phyloP scores from a whole-genome alignment of 1,140 invertebrate genomes.

The Solen grandis region DNA sequence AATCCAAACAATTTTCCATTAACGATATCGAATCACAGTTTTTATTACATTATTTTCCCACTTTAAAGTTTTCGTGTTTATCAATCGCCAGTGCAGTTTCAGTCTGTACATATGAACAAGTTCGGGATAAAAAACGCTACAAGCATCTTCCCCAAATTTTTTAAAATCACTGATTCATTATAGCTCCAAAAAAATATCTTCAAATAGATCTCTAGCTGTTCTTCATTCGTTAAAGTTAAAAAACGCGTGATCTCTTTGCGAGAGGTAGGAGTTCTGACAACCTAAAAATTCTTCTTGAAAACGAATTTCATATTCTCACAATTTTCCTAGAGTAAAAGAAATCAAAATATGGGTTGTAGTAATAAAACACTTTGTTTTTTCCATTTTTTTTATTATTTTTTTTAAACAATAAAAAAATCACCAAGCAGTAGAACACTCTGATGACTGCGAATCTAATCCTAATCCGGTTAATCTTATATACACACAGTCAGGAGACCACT shows the following conservation, averaged over 20 bases:
- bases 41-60: slow-evolving; percentile 38
- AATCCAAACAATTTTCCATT: slow-evolving; percentile 42
- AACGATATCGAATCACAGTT: not conserved
- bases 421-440: too few species aligned
- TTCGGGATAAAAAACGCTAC: slow-evolving; percentile 1
- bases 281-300: not conserved
- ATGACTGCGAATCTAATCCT: too few species aligned
- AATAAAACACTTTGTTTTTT: not conserved
- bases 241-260: slow-evolving; percentile 2
- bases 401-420: too few species aligned
- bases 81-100: slow-evolving; percentile 22
- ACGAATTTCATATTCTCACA: not conserved
- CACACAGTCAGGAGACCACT: too few species aligned
- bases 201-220: slow-evolving; percentile 14
- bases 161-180: slow-evolving; percentile 5
- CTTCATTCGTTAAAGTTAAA: slow-evolving; percentile 1
- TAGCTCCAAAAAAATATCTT: slow-evolving; percentile 13
- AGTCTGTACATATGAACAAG: slow-evolving; percentile 14
- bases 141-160: slow-evolving; percentile 23
- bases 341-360: not conserved
- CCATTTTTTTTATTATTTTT: not conserved
- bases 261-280: not conserved
- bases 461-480: too few species aligned
- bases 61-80: slow-evolving; percentile 27
- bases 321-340: not conserved